Base-by-base conservation (phyloP, 1,140 invertebrate genomes). In the Watersipora subatra region DNA sequence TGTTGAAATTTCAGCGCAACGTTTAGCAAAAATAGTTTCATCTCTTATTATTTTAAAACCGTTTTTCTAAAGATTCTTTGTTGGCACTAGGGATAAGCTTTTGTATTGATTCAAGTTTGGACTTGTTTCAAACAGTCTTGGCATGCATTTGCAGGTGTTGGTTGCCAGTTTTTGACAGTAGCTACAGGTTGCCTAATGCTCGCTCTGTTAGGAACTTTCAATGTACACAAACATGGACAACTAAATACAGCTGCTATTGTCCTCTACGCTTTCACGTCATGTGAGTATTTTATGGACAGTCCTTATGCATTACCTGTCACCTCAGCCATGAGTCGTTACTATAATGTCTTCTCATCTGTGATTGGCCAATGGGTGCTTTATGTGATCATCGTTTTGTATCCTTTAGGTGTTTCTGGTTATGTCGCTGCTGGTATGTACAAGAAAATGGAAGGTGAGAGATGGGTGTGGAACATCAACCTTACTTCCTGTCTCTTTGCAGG, bases 401-500 rank as follows among this genome's bases (percentile, higher is more conserved):
- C n/a, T n/a, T n/a, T n/a, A 81, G 80, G 78, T 71, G 77, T 84
- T 28, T 79, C 82, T 69, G 83, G 83, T 29, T 83, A 81, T 72
- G 78, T 84, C 17, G 77, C 81, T 27, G 70, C 78, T 25, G 76
- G 76, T 28, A 78, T 80, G 75, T 84, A 79, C 70, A 75, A 72
- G 65, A 78, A 81, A 69, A 81, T 84, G 79, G 79, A 79, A 28
- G 82, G 82, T 65, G 76, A 78, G n/a, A 77, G 76, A 64, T 84
- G 83, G 83, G 81, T 83, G 17, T 78, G 78, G 73, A 83, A 83
- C 67, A 79, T 84, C 58, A 83, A 84, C 68, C 71, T 84, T 0
- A 83, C 82, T 2, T 83, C 82, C 17, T 75, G 76, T 64, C 69
- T 84, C 7, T 84, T 84, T 77, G 78, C 81, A 59, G 72, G 82